phyloP scores from a whole-genome alignment of 2,797 vertebrate genomes.

The Poecilia wingei region DNA sequence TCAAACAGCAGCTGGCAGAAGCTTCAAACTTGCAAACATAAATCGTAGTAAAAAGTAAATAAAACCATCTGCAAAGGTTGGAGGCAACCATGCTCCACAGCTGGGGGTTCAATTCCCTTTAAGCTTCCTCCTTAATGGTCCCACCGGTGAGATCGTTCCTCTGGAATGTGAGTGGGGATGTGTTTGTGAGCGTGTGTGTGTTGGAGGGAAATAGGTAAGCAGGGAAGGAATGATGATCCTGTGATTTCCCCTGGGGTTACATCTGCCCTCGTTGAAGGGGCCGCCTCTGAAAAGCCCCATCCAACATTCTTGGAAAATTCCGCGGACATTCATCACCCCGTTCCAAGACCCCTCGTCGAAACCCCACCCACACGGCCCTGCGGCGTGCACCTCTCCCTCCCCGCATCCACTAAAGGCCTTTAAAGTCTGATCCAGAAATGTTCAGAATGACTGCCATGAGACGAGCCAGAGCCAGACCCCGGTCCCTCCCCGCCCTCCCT shows the following conservation, averaged over 20 bases:
- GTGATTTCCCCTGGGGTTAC: slow-evolving; percentile 73
- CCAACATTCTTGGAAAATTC: slow-evolving; percentile 74
- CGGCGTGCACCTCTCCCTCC: slow-evolving; percentile 33
- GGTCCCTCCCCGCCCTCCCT: slow-evolving; percentile 39
- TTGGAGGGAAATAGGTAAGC: slow-evolving; percentile 63
- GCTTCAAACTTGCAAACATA: slow-evolving; percentile 51
- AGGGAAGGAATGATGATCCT: slow-evolving; percentile 71
- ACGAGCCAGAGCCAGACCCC: slow-evolving; percentile 45
- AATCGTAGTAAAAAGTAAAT: slow-evolving; percentile 64
- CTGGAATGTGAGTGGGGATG: slow-evolving; percentile 44
- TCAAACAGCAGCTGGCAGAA: slow-evolving; percentile 38
- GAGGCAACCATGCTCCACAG: slow-evolving; percentile 42
- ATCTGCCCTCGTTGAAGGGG: slow-evolving; percentile 68
- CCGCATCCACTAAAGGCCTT: slow-evolving; percentile 30
- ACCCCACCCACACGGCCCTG: slow-evolving; percentile 15
- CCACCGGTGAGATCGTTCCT: slow-evolving; percentile 44
- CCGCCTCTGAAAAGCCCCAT: slow-evolving; percentile 56
- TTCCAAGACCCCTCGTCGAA: slow-evolving; percentile 50
- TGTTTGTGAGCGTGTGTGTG: slow-evolving; percentile 37
- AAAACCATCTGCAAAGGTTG: slow-evolving; percentile 65
- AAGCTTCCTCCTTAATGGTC: slow-evolving; percentile 50
- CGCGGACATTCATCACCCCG: slow-evolving; percentile 59
- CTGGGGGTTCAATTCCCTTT: slow-evolving; percentile 60
- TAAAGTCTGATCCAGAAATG: slow-evolving; percentile 60
- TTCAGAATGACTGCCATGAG: slow-evolving; percentile 68